phyloP scores from a whole-genome alignment of 2,113 vertebrate genomes.

The Nothobranchius kuhntae region DNA sequence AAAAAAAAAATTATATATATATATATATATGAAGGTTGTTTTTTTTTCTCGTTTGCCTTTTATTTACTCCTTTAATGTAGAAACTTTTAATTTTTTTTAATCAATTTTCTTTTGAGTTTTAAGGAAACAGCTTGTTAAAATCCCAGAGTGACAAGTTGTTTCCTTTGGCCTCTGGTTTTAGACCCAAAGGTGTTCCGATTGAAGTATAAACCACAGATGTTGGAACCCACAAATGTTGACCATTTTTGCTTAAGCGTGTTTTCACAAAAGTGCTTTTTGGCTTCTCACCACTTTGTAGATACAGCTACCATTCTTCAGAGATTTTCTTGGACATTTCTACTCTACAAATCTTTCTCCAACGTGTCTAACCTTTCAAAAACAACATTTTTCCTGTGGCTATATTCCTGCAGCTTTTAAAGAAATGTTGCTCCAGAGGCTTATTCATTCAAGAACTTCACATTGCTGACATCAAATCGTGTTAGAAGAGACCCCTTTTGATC shows the following conservation, averaged over 20 bases:
- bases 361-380: slow-evolving; percentile 10
- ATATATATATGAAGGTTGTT: neutral
- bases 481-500: slow-evolving; percentile 25
- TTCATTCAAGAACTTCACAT: slow-evolving; percentile 3
- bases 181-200: slow-evolving; percentile 12
- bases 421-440: slow-evolving; percentile 11
- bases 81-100: slow-evolving; percentile 13
- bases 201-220: slow-evolving; percentile 7
- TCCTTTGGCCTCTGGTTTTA: slow-evolving; percentile 4
- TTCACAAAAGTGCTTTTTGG: neutral
- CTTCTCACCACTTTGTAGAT: neutral
- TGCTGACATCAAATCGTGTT: slow-evolving; percentile 13
- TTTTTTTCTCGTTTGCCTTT: slow-evolving; percentile 21
- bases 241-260: neutral
- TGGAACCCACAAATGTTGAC: slow-evolving; percentile 1
- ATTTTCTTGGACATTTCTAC: neutral
- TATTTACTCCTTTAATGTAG: neutral
- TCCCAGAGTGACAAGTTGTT: slow-evolving; percentile 8
- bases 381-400: slow-evolving; percentile 21
- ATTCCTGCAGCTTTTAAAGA: slow-evolving; percentile 11
- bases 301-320: neutral
- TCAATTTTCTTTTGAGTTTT: neutral
- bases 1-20: too few species aligned
- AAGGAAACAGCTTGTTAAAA: slow-evolving; percentile 1
- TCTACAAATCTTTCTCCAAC: slow-evolving; percentile 1